Percentiles rank a stretch among this genome's conserved stretches.
Conservation (phyloP, 2,888 invertebrate species). For the Drosophila mimica region DNA sequence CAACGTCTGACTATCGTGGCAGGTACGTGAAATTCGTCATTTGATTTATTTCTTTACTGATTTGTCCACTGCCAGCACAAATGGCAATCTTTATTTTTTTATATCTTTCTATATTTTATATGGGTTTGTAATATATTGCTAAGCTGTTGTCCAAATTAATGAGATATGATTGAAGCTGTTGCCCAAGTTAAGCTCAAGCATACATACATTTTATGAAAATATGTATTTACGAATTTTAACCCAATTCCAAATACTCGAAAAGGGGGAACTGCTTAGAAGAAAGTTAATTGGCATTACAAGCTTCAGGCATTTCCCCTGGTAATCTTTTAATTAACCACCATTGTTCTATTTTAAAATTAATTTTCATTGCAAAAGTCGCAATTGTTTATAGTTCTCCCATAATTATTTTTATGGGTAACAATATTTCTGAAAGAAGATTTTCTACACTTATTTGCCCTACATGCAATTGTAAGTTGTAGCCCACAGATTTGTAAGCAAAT, state of each 20-base stretch:
- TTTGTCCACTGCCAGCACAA: constrained; percentile 38
- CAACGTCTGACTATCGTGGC: constrained; percentile 53
- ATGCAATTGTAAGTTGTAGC: neutral
- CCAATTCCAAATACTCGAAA: neutral
- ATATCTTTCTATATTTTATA: constrained; percentile 13
- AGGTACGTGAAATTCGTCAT: constrained; percentile 76
- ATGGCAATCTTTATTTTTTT: constrained; percentile 42
- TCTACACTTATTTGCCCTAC: neutral
- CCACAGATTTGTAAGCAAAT: neutral
- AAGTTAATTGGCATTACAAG: constrained; percentile 7
- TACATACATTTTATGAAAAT: too few relatives aligned
- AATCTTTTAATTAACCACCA: neutral
- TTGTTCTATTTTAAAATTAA: constrained; percentile 18
- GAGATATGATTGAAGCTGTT: constrained; percentile 11
- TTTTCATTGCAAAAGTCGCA: neutral
- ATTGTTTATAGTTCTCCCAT: constrained; percentile 14
- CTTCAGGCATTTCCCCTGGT: neutral
- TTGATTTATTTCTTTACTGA: constrained; percentile 67
- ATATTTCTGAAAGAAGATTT: neutral
- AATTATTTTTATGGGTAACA: constrained; percentile 9
- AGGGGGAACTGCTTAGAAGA: neutral
- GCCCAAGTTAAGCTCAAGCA: neutral
- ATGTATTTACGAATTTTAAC: neutral
- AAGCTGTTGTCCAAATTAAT: constrained; percentile 18
- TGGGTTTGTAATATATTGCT: constrained; percentile 36